These are phyloP conservation scores for Napeogenes sylphis DNA, from an alignment of 2,888 invertebrate genomes.

Conservation along the genomic window DNA sequence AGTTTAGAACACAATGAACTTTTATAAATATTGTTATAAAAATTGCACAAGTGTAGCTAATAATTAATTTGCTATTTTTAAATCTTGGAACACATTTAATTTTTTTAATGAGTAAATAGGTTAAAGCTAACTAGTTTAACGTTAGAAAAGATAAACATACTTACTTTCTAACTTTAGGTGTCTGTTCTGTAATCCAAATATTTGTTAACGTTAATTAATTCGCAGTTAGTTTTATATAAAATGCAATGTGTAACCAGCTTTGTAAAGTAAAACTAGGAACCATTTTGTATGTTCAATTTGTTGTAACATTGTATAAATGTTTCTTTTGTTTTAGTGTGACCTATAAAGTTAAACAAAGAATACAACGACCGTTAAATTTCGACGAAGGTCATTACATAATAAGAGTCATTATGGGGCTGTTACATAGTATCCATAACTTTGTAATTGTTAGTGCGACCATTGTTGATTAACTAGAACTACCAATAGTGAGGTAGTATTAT, in stretches of 20 bases:
- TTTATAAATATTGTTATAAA: not conserved
- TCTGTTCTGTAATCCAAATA: too few species aligned
- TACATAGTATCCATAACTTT: not conserved
- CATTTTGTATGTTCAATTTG: slow-evolving; percentile 21
- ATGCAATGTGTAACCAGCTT: slow-evolving; percentile 6
- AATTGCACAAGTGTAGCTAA: not conserved
- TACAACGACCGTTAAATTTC: not conserved
- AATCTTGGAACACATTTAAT: not conserved
- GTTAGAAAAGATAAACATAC: too few species aligned
- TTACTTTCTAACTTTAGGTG: too few species aligned
- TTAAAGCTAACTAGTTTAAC: too few species aligned
- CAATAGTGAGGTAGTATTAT: too few species aligned
- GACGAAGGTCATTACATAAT: slow-evolving; percentile 11
- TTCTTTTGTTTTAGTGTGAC: slow-evolving; percentile 17
- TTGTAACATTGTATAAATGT: slow-evolving; percentile 18
- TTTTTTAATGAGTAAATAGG: too few species aligned
- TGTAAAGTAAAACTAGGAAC: slow-evolving; percentile 13
- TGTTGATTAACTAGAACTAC: too few species aligned
- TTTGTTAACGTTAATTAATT: too few species aligned
- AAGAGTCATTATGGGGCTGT: not conserved
- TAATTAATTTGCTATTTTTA: not conserved
- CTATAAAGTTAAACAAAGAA: slow-evolving; percentile 12
- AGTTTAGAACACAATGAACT: slow-evolving; percentile 7
- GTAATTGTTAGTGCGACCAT: not conserved
- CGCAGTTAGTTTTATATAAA: too few species aligned